A percentile compares a stretch with the other conserved stretches of the same genome.
phyloP scores from a whole-genome alignment of 2,797 vertebrate species.

The Podarcis siculus region DNA sequence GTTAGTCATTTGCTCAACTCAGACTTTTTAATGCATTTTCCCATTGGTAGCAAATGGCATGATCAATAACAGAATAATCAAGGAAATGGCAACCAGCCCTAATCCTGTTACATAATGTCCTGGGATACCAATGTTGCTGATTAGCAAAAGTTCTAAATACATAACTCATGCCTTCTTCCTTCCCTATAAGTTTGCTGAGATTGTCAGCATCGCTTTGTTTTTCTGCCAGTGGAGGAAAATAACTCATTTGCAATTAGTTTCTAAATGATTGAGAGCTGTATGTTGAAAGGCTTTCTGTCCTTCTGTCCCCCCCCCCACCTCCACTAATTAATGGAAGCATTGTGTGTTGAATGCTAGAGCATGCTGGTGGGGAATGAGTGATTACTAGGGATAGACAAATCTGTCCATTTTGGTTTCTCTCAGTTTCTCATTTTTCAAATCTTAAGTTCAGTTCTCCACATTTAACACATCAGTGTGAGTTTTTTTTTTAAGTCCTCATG shows the following conservation, averaged over 20 bases:
- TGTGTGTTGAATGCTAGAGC: not conserved
- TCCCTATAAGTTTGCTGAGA: not conserved
- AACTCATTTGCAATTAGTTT: not conserved
- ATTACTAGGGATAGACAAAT: not conserved
- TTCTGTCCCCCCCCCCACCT: not conserved
- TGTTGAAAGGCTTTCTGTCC: not conserved
- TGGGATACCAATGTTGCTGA: not conserved
- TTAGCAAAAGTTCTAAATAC: not conserved
- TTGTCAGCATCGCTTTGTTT: not conserved
- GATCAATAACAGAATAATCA: not conserved
- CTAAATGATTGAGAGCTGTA: not conserved
- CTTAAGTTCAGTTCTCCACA: too few species aligned
- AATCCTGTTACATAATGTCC: too few species aligned
- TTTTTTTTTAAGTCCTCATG: too few species aligned
- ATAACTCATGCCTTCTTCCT: conserved; percentile 3
- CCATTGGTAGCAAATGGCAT: not conserved
- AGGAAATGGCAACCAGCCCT: not conserved
- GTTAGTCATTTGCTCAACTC: not conserved
- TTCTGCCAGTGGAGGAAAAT: not conserved
- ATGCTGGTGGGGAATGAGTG: too few species aligned
- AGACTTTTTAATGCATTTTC: not conserved
- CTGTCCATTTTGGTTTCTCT: too few species aligned
- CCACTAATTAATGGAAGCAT: not conserved
- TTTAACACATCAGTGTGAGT: too few species aligned
- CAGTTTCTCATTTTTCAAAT: too few species aligned